Evolutionary conservation across 2,888 invertebrate genomes (phyloP).

Genomic region (Acanthopleura granulata): DNA sequence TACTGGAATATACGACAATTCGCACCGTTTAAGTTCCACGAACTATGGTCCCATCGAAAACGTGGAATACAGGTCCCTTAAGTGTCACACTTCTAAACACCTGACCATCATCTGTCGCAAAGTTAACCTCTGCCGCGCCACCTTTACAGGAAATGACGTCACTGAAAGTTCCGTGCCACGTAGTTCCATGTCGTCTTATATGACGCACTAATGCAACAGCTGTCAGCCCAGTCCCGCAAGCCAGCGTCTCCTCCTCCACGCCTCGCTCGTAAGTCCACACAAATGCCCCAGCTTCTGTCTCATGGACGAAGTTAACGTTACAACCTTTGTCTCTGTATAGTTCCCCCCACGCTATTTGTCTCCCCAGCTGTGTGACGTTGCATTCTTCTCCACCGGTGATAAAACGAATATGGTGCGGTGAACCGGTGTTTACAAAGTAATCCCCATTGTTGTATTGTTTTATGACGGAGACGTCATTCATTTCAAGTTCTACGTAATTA

Average conservation of each 20-base stretch:
- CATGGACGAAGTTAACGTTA: conserved; percentile 40
- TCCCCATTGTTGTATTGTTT: conserved; percentile 22
- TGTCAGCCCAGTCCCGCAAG: conserved; percentile 49
- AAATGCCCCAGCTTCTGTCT: conserved; percentile 1
- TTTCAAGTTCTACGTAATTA: conserved; percentile 22
- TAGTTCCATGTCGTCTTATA: too few relatives aligned
- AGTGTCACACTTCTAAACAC: conserved; percentile 27
- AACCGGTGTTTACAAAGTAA: conserved; percentile 41
- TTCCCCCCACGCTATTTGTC: conserved; percentile 25
- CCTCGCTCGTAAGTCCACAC: conserved; percentile 46
- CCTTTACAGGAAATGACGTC: conserved; percentile 23
- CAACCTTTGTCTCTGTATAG: conserved; percentile 28
- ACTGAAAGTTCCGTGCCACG: neutral
- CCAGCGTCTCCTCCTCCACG: conserved; percentile 42
- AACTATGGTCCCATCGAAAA: conserved; percentile 30
- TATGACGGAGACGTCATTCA: conserved; percentile 13
- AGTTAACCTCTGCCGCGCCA: conserved; percentile 29
- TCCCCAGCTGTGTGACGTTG: conserved; percentile 33
- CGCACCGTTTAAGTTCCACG: too few relatives aligned
- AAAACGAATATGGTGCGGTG: conserved; percentile 42
- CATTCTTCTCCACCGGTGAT: conserved; percentile 27
- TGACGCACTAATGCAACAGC: conserved; percentile 34
- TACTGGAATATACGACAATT: too few relatives aligned
- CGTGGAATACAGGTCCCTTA: conserved; percentile 31
- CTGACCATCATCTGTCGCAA: neutral